phyloP scores from a whole-genome alignment of 2,888 invertebrate species.

The Drosophila incognita region DNA sequence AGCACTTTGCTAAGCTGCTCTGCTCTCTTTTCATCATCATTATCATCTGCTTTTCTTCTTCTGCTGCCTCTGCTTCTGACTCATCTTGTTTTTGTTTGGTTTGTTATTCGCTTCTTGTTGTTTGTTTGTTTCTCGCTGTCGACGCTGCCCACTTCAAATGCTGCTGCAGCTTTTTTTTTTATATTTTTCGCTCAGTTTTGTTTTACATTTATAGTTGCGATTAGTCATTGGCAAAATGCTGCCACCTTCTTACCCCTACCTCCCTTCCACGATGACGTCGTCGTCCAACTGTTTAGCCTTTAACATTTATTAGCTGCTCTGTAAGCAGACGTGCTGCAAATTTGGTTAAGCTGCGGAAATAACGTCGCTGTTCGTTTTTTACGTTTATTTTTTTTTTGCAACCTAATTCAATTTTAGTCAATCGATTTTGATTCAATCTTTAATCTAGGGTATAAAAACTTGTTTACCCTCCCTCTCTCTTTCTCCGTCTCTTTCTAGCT shows the following conservation, averaged over 20 bases:
- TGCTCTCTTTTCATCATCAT: slow-evolving; percentile 18
- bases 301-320: slow-evolving; percentile 6
- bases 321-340: background rate
- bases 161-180: slow-evolving; percentile 39
- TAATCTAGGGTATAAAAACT: background rate
- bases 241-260: slow-evolving; percentile 55
- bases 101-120: slow-evolving; percentile 7
- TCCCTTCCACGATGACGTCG: slow-evolving; percentile 18
- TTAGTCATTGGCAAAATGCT: slow-evolving; percentile 68
- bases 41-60: slow-evolving; percentile 19
- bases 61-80: slow-evolving; percentile 32
- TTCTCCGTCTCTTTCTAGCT: background rate
- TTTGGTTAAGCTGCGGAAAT: background rate
- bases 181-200: slow-evolving; percentile 4
- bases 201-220: slow-evolving; percentile 44
- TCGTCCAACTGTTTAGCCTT: slow-evolving; percentile 19
- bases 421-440: background rate
- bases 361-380: background rate
- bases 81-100: slow-evolving; percentile 30
- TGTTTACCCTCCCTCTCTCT: background rate
- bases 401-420: background rate
- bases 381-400: background rate
- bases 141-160: slow-evolving; percentile 50
- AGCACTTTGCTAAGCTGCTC: slow-evolving; percentile 37
- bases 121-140: slow-evolving; percentile 45